Conservation (phyloP, 2,113 vertebrate species). For the Bos indicus region DNA sequence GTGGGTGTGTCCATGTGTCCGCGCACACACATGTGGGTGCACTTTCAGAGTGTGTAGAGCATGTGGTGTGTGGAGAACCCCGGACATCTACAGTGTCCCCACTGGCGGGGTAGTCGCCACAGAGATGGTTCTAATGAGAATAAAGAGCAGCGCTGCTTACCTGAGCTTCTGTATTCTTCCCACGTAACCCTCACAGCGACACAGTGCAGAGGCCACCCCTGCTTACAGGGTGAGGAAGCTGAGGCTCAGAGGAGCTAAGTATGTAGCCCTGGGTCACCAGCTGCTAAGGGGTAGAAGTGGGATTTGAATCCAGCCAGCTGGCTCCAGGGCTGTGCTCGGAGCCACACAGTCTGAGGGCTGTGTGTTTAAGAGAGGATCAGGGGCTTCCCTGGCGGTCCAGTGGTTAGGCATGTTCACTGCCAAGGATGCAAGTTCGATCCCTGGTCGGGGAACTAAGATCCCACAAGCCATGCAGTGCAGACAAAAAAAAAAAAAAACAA, state of each 20-base stretch:
- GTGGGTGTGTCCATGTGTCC: neutral
- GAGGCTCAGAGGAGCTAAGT: neutral
- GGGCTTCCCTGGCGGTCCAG: neutral
- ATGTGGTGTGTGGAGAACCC: neutral
- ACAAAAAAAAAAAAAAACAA: neutral
- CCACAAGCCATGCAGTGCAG: neutral
- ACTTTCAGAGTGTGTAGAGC: rapidly evolving
- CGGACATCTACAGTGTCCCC: neutral
- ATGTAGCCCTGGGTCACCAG: neutral
- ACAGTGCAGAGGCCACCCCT: neutral
- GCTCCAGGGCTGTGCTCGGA: neutral
- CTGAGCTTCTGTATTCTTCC: neutral
- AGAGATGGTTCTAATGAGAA: neutral
- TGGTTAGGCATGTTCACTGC: neutral
- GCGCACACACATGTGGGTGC: neutral
- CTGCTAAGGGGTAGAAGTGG: neutral
- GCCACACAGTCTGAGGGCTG: neutral
- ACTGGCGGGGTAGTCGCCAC: neutral
- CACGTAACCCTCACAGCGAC: neutral
- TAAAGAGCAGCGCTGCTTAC: neutral
- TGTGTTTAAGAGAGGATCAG: neutral
- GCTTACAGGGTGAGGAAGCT: neutral
- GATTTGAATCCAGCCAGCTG: neutral
- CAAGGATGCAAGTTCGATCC: neutral
- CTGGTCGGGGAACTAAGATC: neutral